A percentile compares a stretch with the other conserved stretches of the same genome.
These are phyloP conservation scores for Strigamia maritima DNA, from an alignment of 2,888 invertebrate species.

Conservation along the genomic window DNA sequence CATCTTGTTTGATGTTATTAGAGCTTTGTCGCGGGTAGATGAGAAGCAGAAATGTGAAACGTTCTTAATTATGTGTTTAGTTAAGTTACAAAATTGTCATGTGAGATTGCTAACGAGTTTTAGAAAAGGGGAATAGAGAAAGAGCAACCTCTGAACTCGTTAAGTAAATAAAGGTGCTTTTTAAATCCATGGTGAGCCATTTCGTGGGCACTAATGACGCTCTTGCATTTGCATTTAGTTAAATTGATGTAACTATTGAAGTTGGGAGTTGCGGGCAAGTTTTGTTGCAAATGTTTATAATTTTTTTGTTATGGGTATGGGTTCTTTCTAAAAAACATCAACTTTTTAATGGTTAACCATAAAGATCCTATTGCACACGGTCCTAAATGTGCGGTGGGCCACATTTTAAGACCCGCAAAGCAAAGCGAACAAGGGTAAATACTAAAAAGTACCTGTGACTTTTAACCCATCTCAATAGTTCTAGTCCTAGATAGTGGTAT, in stretches of 20 bases:
- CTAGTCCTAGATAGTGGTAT: too few relatives aligned
- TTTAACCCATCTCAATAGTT: too few relatives aligned
- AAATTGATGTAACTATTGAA: neutral
- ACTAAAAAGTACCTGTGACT: too few relatives aligned
- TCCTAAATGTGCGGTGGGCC: too few relatives aligned
- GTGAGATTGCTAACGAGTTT: neutral
- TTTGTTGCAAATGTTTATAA: too few relatives aligned
- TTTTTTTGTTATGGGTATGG: too few relatives aligned
- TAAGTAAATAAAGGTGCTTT: neutral
- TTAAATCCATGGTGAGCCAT: constrained; percentile 6
- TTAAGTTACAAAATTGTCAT: neutral
- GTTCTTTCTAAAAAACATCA: too few relatives aligned
- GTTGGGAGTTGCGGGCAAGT: neutral
- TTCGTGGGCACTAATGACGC: neutral
- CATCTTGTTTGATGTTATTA: neutral
- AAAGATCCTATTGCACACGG: too few relatives aligned
- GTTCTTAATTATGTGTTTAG: neutral
- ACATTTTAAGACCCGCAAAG: too few relatives aligned
- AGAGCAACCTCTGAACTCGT: constrained; percentile 1
- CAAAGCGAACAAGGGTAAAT: too few relatives aligned
- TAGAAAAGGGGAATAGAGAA: neutral
- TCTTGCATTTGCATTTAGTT: neutral
- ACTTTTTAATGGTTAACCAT: too few relatives aligned
- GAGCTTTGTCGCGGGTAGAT: neutral
- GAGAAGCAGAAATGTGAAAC: neutral